Conservation (phyloP, 2,797 vertebrate species). For the Apogon talboti region DNA sequence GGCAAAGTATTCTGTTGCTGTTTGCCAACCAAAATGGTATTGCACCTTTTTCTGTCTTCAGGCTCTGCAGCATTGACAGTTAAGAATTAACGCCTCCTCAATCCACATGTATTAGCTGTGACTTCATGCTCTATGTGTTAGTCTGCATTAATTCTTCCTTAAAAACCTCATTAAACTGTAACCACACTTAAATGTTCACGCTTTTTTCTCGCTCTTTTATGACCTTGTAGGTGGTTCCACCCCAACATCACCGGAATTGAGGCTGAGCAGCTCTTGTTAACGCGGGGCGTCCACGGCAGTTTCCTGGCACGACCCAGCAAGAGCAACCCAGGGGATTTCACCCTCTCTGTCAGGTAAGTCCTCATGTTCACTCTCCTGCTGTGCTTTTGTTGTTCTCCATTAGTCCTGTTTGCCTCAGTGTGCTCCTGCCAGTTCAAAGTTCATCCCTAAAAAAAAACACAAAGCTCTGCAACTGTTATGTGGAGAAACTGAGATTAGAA, state of each 20-base stretch:
- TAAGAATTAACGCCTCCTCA: too few species aligned
- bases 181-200: not conserved
- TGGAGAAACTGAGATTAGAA: slow-evolving; percentile 8
- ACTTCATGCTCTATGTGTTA: too few species aligned
- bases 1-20: too few species aligned
- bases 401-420: slow-evolving; percentile 10
- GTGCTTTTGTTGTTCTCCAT: slow-evolving; percentile 9
- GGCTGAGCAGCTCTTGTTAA: slow-evolving; percentile 90
- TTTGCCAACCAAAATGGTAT: too few species aligned
- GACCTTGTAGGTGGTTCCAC: slow-evolving; percentile 89
- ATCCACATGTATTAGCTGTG: too few species aligned
- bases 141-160: not conserved
- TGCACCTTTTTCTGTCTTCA: too few species aligned
- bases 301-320: slow-evolving; percentile 93
- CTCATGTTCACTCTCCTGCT: not conserved
- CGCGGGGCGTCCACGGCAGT: slow-evolving; percentile 89
- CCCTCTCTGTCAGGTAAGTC: slow-evolving; percentile 89
- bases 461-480: slow-evolving; percentile 3
- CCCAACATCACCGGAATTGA: slow-evolving; percentile 91
- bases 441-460: slow-evolving; percentile 34
- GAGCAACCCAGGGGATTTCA: slow-evolving; percentile 92
- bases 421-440: slow-evolving; percentile 33
- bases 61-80: too few species aligned
- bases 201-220: not conserved
- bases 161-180: not conserved